Percentiles rank a stretch among this genome's conserved stretches.
Conservation (phyloP, 37 sponge, comb jelly and placozoan species). For the Lycopodina hypogea region DNA sequence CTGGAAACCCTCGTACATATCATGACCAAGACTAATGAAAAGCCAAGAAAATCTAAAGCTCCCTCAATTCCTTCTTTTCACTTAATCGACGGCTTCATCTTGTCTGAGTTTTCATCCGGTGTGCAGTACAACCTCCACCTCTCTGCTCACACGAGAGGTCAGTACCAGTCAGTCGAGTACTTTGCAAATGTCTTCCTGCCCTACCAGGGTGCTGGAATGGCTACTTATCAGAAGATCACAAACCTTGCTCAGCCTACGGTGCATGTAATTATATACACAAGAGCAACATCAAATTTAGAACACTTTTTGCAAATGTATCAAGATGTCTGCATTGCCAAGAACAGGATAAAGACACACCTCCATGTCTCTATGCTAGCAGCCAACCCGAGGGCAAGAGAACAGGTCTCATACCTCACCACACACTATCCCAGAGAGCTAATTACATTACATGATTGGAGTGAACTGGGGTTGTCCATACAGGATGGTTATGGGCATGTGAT, state of each 20-base stretch:
- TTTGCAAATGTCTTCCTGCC: constrained; percentile 55
- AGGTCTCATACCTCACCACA: not conserved
- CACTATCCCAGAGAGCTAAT: constrained; percentile 16
- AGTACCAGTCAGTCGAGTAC: constrained; percentile 5
- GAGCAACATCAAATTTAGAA: not conserved
- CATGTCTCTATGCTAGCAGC: constrained; percentile 22
- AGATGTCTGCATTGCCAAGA: constrained; percentile 15
- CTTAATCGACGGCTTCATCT: constrained; percentile 43
- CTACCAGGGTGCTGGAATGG: constrained; percentile 47
- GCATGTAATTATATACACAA: constrained; percentile 18
- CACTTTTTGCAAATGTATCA: constrained; percentile 43
- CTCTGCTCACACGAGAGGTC: constrained; percentile 21
- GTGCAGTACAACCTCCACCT: constrained; percentile 39
- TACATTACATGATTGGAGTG: not conserved
- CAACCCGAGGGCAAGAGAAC: not conserved
- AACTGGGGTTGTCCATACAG: not conserved
- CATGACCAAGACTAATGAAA: constrained; percentile 17
- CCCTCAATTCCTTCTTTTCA: constrained; percentile 39
- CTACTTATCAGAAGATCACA: not conserved
- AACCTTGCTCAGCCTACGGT: not conserved
- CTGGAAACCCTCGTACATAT: constrained; percentile 36
- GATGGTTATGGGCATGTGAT: constrained; percentile 18
- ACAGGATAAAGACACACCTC: constrained; percentile 17
- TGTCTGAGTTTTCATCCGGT: constrained; percentile 41
- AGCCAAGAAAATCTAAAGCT: not conserved